Conservation (phyloP, 2,113 vertebrate species). For the Salvelinus namaycush region DNA sequence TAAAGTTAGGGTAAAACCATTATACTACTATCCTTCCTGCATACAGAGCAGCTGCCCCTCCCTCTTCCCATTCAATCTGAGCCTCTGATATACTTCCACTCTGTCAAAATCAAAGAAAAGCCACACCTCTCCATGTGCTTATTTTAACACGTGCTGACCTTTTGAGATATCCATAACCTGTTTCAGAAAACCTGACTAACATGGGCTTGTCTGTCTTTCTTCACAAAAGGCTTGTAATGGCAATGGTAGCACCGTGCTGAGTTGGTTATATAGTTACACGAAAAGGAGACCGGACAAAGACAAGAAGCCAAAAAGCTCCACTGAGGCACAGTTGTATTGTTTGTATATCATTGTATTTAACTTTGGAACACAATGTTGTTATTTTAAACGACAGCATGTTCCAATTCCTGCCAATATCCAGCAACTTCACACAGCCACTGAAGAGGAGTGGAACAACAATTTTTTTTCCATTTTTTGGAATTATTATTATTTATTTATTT, state of each 20-base stretch:
- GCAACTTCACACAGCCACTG: too few species aligned
- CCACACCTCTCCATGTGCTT: not conserved
- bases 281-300: not conserved
- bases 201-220: not conserved
- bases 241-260: not conserved
- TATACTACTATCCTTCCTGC: not conserved
- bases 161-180: slow-evolving; percentile 4
- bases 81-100: not conserved
- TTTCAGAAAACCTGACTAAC: slow-evolving; percentile 23
- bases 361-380: too few species aligned
- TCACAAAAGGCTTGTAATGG: not conserved
- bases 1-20: not conserved
- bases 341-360: too few species aligned
- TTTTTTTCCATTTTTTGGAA: too few species aligned
- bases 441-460: too few species aligned
- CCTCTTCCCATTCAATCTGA: not conserved
- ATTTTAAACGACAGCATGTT: too few species aligned
- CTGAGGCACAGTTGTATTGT: too few species aligned
- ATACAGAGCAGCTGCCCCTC: not conserved
- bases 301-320: not conserved
- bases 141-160: not conserved
- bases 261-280: not conserved
- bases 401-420: too few species aligned
- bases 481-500: too few species aligned
- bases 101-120: not conserved